Evolutionary conservation across 2,888 invertebrate genomes (phyloP), one percentile per base, ranked within the genome.

Genomic region (Gerris lacustris): DNA sequence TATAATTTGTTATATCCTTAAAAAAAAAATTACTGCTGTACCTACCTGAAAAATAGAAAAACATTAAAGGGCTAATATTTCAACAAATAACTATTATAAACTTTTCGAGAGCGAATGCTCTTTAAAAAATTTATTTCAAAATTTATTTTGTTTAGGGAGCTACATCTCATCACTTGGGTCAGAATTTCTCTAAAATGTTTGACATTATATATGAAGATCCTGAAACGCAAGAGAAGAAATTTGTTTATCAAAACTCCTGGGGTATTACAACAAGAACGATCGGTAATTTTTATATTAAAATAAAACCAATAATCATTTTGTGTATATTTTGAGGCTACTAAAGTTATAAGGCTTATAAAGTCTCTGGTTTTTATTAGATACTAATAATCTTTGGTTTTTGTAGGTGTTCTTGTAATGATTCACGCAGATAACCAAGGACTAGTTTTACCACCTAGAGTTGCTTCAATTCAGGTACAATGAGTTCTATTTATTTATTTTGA

Each of bases 141-240:
- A 31, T 4, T 31, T 31, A 31, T 31, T 31, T 31, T 31, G 31
- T 31, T 31, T 31, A 90, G 85, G 98, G 96, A 5, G 99, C 91
- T 0, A 99, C 99, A 0, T 98, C 98, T 70, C 99, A 99, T 82
- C 96, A 97, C 81, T 83, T 99, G 70, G 99, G 99, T 0, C 98
- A 99, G 82, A 99, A 99, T 83, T 99, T 99, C 83, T 95, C 97
- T 0, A 96, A 94, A 82, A 99, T 99, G 96, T 99, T 99, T 82
- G 96, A 98, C 76, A 95, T 99, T 71, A 86, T 91, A 9, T 95
- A 88, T 79, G 97, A 98, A 80, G 92, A 97, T 79, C 95, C 95
- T 0, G 91, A 92, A 77, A 92, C 92, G 0, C 90, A 92, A 76
- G 90, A 91, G 78, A 92, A 91, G 80, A 87, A 89, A 76, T 93